Evolutionary conservation across 1,140 invertebrate species (phyloP), one percentile per base, ranked within the genome.

Genomic region (Chelonus insularis): DNA sequence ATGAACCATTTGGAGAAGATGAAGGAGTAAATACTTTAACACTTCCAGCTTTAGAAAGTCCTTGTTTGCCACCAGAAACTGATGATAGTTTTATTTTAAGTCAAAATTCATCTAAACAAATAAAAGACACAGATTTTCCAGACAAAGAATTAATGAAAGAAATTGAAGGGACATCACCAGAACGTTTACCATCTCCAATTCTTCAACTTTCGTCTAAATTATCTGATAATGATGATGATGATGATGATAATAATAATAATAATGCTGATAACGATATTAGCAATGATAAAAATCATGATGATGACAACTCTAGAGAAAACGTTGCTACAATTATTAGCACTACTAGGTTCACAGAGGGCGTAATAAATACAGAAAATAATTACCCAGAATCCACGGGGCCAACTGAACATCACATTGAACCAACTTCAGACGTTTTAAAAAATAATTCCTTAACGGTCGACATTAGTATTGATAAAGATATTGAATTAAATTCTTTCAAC

Each of bases 141-240:
- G 59, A 47, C 21, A 47, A 21, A 54, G 39, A 61, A 21, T 16
- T 61, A 11, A 43, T 61, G 6, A 54, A 61, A 34, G 51, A 47
- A 5, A 23, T 43, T 14, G 18, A 54, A 21, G 39, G 9, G n/a
- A 47, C 12, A 12, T 61, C 59, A 14, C 51, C 59, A 5, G 29
- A 47, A 14, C 51, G 39, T 4, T 48, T 61, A 21, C 39, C 39
- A 23, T 61, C 51, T 4, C 29, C 51, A 20, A 55, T 61, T 21
- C 39, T 61, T 8, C 37, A 61, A 16, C 20, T 11, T 6, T 29
- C n/a, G 8, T 32, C 36, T 7, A 58, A 57, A n/a, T 21, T 20
- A 4, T 25, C 34, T 32, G 34, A 60, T 1, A n/a, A n/a, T n/a
- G 18, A 51, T n/a, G 29, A 18, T 29, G 3, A 12, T 18, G 34